Evolutionary conservation across 2,797 vertebrate genomes (phyloP), one percentile per base, ranked within the genome.

Genomic region (Linurgus olivaceus): DNA sequence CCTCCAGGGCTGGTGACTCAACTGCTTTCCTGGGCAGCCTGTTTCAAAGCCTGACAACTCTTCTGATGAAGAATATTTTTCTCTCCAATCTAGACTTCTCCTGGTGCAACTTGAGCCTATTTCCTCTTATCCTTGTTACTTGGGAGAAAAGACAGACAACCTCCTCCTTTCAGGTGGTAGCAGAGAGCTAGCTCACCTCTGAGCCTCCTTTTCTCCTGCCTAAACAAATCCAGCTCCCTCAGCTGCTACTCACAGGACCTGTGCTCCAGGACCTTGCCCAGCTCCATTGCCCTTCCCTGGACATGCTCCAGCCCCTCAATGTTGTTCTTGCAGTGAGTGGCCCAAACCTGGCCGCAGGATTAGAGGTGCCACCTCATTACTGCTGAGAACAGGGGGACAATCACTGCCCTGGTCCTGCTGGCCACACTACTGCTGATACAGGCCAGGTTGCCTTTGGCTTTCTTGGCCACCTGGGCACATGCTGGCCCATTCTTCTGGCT

Each of bases 321-420:
- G n/a, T 29, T 50, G 4, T n/a, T 21, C 35, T 40, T 33, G 8
- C 6, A 47, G 29, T 5, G 8, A 66, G 2, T 5, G 6, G 8
- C n/a, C 52, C 28, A 17, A 44, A 75, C 55, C 16, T 35, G 35
- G 23, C 38, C 7, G 13, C 18, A 40, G 38, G 17, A 31, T 11
- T 47, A 0, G 6, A 66, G 33, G 9, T 52, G 28, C 0, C 0
- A 5, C 18, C 17, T 52, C 26, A 1, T 2, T 10, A 23, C 3
- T 31, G 31, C 11, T 1, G 3, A 80, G 31, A 9, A 28, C 10
- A 5, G 7, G 9, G 19, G 24, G 2, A 13, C 2, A 17, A 28
- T 71, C 52, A 0, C 17, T 25, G 8, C 26, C 21, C 38, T 78
- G 5, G 0, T n/a, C 51, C 62, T 74, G 29, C 17, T 75, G 47